phyloP scores from a whole-genome alignment of 2,888 invertebrate genomes.

The Caenorhabditis becei region DNA sequence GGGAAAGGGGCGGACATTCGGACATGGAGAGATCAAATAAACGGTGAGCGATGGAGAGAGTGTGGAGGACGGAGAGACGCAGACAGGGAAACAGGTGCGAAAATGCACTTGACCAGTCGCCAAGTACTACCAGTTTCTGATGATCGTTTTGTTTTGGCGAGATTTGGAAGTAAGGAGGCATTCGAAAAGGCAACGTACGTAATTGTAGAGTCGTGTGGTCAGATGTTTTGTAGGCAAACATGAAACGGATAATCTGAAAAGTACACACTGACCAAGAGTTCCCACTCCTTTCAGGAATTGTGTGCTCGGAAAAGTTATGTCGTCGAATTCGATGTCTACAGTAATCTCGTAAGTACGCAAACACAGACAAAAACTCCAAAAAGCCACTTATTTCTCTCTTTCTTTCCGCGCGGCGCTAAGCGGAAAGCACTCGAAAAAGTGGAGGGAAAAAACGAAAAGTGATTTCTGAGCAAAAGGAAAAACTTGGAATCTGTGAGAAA shows the following conservation, averaged over 20 bases:
- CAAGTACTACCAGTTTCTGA: conserved; percentile 44
- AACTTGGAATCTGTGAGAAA: neutral
- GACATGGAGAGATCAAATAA: conserved; percentile 6
- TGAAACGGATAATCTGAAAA: neutral
- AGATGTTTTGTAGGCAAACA: conserved; percentile 26
- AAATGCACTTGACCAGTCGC: conserved; percentile 52
- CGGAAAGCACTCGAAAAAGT: conserved; percentile 12
- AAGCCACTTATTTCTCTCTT: conserved; percentile 15
- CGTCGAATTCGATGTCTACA: conserved; percentile 3
- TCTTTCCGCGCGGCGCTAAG: conserved; percentile 8
- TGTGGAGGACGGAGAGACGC: conserved; percentile 24
- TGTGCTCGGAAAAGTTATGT: neutral
- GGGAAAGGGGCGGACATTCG: conserved; percentile 1
- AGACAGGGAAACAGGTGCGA: conserved; percentile 46
- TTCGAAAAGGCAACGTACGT: no score
- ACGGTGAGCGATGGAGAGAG: conserved; percentile 23
- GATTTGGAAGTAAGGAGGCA: neutral
- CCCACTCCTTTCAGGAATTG: conserved; percentile 2
- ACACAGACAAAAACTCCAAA: conserved; percentile 6
- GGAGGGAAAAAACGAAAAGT: neutral
- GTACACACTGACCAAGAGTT: neutral
- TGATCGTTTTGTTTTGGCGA: conserved; percentile 9
- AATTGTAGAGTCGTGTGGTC: conserved; percentile 7
- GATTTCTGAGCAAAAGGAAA: neutral
- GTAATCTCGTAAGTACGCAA: conserved; percentile 1